phyloP scores from a whole-genome alignment of 2,113 vertebrate species.

The Lipotes vexillifer region DNA sequence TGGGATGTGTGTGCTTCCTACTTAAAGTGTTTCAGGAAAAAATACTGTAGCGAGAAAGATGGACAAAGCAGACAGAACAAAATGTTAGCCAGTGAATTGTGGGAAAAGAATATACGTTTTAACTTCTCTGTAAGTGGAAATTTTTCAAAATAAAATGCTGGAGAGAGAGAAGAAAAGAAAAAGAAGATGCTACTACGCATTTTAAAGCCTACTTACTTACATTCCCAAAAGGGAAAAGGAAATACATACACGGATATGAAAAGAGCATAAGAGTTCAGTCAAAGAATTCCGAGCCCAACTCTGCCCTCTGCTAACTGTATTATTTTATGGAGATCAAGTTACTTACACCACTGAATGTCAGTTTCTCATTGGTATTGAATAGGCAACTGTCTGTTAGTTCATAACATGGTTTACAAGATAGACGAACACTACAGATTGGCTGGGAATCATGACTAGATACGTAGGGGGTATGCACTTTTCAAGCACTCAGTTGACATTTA shows the following conservation, averaged over 20 bases:
- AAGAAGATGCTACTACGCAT: neutral
- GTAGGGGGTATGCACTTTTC: neutral
- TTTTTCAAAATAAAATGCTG: slow-evolving; percentile 21
- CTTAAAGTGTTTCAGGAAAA: neutral
- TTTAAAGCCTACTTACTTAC: neutral
- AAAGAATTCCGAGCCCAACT: neutral
- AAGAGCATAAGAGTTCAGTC: neutral
- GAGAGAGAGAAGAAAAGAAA: neutral
- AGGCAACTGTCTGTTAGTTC: neutral
- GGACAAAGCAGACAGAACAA: neutral
- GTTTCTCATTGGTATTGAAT: neutral
- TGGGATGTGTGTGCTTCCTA: neutral
- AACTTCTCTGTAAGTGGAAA: neutral
- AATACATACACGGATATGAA: neutral
- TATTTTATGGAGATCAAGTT: neutral
- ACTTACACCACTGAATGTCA: neutral
- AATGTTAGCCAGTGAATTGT: neutral
- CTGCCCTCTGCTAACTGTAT: neutral
- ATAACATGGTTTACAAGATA: neutral
- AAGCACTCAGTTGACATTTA: neutral
- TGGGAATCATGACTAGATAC: neutral
- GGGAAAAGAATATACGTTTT: neutral
- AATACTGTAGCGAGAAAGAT: neutral
- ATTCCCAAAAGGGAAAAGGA: neutral
- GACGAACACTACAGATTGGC: neutral